Base-by-base conservation (phyloP, 2,797 vertebrate genomes). In the Erpetoichthys calabaricus region DNA sequence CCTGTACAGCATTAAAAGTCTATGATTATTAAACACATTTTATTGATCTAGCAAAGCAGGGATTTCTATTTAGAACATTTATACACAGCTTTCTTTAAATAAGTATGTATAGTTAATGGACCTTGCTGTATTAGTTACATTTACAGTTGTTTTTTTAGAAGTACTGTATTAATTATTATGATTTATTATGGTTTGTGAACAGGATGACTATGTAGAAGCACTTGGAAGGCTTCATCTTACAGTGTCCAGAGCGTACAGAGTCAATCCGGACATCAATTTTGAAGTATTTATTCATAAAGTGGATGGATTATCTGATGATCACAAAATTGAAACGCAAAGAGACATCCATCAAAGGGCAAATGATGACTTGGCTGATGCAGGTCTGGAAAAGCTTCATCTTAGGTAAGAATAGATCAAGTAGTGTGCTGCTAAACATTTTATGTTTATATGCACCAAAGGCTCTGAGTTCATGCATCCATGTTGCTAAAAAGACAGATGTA, bases 241-340 rank as follows among this genome's bases (percentile, higher is more conserved):
- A 2, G 96, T 99, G 68, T 95, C 95, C 3, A 90, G 95, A 74
- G 96, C 96, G 62, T 99, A 98, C 79, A 85, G 95, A 69, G 91
- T 98, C 72, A 99, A 99, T 71, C 94, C 95, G 1, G 96, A 98
- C 71, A 98, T 99, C 82, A 98, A 98, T 82, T 99, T 99, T 45
- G 96, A 99, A 76, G 96, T 99, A 75, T 99, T 99, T 66, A 99
- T 99, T 78, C 96, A 99, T 81, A 99, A 99, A 87, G 96, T 99
- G 67, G 96, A 99, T 69, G 96, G 96, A 56, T 84, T 99, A 59
- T 98, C 95, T 0, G 96, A 99, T 67, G 96, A 99, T 75, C 96
- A 98, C 82, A 99, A 99, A 84, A 99, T 99, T 65, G 96, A 99
- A 83, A 98, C 95, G 7, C 96, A 99, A 78, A 85, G 96, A 62